A percentile compares a stretch with the other conserved stretches of the same genome.
phyloP scores from a whole-genome alignment of 2,888 invertebrate species.

The Cantharis lateralis region DNA sequence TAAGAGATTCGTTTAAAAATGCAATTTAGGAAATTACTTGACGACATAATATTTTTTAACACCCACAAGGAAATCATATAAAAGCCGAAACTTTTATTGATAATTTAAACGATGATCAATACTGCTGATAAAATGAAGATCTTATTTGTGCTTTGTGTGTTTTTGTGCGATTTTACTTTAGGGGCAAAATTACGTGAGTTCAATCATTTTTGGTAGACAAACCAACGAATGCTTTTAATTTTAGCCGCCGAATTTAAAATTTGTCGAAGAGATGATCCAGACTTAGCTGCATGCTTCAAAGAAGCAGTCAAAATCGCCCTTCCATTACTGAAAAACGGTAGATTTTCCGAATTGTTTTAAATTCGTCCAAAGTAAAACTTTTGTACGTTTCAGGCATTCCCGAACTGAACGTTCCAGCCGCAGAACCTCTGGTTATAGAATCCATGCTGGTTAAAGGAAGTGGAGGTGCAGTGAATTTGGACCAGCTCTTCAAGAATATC shows the following conservation, averaged over 20 bases:
- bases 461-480: conserved; percentile 60
- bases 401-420: neutral
- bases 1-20: neutral
- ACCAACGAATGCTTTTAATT: neutral
- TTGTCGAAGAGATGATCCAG: neutral
- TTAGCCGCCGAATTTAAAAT: conserved; percentile 10
- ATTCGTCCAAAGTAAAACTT: neutral
- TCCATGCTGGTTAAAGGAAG: conserved; percentile 62
- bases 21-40: neutral
- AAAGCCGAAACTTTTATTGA: neutral
- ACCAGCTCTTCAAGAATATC: conserved; percentile 67
- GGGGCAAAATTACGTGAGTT: neutral
- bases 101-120: neutral
- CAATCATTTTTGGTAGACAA: neutral
- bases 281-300: conserved; percentile 8
- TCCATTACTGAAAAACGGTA: conserved; percentile 8
- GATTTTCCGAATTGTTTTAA: neutral
- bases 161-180: neutral
- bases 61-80: neutral
- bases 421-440: conserved; percentile 65
- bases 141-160: neutral
- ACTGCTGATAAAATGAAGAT: neutral
- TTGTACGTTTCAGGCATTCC: neutral
- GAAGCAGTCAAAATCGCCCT: conserved; percentile 2
- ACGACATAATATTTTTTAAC: neutral